Conservation (phyloP, 1,140 invertebrate genomes). For the Muscidifurax raptorellus region DNA sequence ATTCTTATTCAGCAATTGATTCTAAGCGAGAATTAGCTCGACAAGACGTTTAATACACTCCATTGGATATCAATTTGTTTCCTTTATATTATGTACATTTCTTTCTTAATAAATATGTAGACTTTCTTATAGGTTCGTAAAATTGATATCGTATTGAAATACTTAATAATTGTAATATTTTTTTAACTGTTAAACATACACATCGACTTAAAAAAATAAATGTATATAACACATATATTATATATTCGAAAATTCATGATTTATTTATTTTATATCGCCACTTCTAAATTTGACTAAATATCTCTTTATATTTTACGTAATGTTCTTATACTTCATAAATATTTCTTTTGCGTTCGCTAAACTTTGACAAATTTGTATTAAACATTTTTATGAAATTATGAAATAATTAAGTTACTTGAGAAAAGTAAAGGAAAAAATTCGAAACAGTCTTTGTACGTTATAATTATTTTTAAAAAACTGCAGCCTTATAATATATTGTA, state of each 20-base stretch:
- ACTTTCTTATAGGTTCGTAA: no score
- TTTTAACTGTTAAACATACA: no score
- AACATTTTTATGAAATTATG: background rate
- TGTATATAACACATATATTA: background rate
- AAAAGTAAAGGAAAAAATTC: no score
- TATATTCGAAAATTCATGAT: no score
- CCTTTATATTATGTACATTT: background rate
- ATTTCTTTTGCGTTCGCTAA: background rate
- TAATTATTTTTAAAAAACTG: background rate
- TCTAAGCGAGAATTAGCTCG: background rate
- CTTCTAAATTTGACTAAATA: background rate
- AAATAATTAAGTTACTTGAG: background rate
- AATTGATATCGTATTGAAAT: no score
- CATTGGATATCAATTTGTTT: background rate
- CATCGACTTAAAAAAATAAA: background rate
- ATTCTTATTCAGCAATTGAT: background rate
- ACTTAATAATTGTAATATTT: no score
- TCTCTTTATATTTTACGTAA: background rate
- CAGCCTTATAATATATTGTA: background rate
- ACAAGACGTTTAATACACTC: background rate
- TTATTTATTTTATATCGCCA: no score
- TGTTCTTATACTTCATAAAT: background rate
- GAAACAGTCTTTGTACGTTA: background rate
- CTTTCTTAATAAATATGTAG: background rate
- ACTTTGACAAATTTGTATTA: background rate